Base-by-base conservation (phyloP, 1,140 invertebrate genomes). In the Drosophila ananassae region DNA sequence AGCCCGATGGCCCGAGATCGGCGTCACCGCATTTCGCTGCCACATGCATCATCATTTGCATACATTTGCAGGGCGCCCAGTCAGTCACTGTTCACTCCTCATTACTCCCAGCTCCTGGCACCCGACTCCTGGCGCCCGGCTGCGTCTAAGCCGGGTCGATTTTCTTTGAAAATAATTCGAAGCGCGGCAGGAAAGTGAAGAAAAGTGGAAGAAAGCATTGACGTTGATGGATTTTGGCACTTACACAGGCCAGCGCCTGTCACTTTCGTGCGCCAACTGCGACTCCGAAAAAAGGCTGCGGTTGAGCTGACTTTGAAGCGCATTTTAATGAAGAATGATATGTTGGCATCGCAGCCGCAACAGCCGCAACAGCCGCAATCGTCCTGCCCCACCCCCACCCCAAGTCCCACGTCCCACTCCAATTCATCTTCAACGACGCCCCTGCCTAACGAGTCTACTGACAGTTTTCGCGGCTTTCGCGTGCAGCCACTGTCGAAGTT, bases 161-260 rank as follows among this genome's bases (percentile, higher is more conserved):
- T 89, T 89, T 84, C 83, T 78, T 89, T 84, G 87, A 78, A 89
- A 84, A 89, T 80, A 89, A 89, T 89, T 89, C 82, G 82, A 66
- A 60, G 72, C 41, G 41, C 51, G 30, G 51, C 30, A 24, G 13
- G 30, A 34, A 22, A 59, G 56, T 25, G 71, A 48, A 57, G 50
- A 60, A 74, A 56, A 81, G 54, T 58, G 39, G 47, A 46, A 44
- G 41, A 73, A 34, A 25, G 59, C 82, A 89, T 80, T 89, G 84
- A 89, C 84, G 84, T 89, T 89, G 84, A 89, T 89, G 84, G 84
- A 89, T 89, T 89, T 89, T 89, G 84, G 85, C 84, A 89, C 84
- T 89, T 89, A 89, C 84, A 89, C 77, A 89, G 85, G 87, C 84
- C 73, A 84, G 78, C 82, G 84, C 85, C 84, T 78, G 83, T 79